Base-by-base conservation (phyloP, 2,888 invertebrate species). In the Meghimatium bilineatum region DNA sequence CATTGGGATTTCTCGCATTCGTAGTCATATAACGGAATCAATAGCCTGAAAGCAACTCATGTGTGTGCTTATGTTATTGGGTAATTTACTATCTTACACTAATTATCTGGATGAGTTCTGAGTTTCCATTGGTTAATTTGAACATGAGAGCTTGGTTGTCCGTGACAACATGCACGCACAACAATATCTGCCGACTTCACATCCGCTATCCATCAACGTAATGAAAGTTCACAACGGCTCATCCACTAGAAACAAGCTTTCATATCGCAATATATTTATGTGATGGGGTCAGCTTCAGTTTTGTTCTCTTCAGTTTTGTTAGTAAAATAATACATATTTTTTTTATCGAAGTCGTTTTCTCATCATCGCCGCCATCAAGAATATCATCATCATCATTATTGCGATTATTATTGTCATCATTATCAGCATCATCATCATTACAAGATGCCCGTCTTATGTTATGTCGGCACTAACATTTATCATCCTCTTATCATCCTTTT, bases 91-190 rank as follows among this genome's bases (percentile, higher is more conserved):
- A 52, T 34, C 74, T 23, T 10, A 52, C 52, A 32, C 52, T 74
- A 74, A 74, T 74, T 52, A 52, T 44, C 74, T 52, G 74, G 29
- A 52, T 74, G 74, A 12, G 52, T 74, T 52, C 32, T 32, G 52
- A 26, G n/a, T 52, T 32, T 52, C 52, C 74, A 74, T 52, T 74
- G 74, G 74, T 17, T 52, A 52, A 74, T 74, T 32, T 1, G 52
- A 52, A 32, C 74, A 52, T 32, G 6, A 20, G 74, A 74, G 52
- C 49, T 44, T 14, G 10, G 74, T 74, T 74, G 74, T 52, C 74
- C 74, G 52, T 74, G 74, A 74, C 74, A 74, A 74, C 74, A 52
- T 74, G 74, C 74, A 74, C 74, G 74, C 74, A 34, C 12, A 74
- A 74, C 72, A 72, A 32, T 32, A 74, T 74, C 12, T 74, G 23